Evolutionary conservation across 2,888 invertebrate genomes (phyloP).

Genomic region (Vesta saturnalis): DNA sequence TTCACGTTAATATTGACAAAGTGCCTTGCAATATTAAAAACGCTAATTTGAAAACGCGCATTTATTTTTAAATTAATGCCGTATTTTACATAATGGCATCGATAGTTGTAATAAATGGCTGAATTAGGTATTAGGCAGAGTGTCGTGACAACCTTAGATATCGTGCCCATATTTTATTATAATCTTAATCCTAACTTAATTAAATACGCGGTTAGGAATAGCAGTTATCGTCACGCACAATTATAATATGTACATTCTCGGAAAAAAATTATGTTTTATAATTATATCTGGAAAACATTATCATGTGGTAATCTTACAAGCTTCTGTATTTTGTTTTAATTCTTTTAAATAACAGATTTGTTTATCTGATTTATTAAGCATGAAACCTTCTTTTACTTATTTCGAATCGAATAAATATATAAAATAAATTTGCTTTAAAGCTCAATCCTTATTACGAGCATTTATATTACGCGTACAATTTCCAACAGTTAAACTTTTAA

Average conservation of each 20-base stretch:
- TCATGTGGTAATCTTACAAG: conserved; percentile 9
- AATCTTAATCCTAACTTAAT: conserved; percentile 61
- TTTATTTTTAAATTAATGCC: conserved; percentile 35
- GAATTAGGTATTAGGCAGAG: conserved; percentile 42
- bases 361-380: not conserved
- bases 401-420: not conserved
- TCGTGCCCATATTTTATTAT: conserved; percentile 60
- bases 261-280: conserved; percentile 16
- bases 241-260: conserved; percentile 36
- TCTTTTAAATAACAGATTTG: conserved; percentile 2
- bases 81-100: conserved; percentile 32
- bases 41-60: conserved; percentile 31
- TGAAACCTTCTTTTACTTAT: not conserved
- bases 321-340: conserved; percentile 7
- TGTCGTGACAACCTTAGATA: conserved; percentile 53
- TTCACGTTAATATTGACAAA: conserved; percentile 29
- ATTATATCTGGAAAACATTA: conserved; percentile 9
- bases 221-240: conserved; percentile 50
- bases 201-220: conserved; percentile 57
- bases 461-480: not conserved
- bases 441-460: not conserved
- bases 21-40: conserved; percentile 31
- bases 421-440: not conserved
- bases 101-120: conserved; percentile 42
- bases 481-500: not conserved